Evolutionary conservation across 2,888 invertebrate genomes (phyloP), one percentile per base, ranked within the genome.

Genomic region (Melanchra persicariae): DNA sequence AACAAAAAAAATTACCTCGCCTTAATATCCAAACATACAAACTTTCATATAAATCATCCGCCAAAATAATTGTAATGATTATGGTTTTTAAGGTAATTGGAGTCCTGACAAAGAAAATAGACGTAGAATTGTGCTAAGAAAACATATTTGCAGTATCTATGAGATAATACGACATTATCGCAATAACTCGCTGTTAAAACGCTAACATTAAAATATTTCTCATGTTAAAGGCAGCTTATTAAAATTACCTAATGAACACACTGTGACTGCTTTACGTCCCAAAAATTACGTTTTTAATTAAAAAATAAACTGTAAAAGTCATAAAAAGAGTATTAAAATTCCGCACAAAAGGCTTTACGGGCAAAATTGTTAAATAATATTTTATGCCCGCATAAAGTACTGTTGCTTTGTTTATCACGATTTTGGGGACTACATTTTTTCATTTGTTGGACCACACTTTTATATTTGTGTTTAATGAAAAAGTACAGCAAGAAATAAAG

Each of bases 241-340:
- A 10, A 37, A 34, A 68, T 37, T 19, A 9, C n/a, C 26, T 26
- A 74, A 74, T 70, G 10, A 63, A 70, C 57, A 61, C 17, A 34
- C 4, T 47, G 37, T n/a, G 26, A 19, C 49, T 26, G 61, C 17
- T 61, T 61, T 51, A 30, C 24, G 30, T 52, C 1, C 37, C n/a
- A 30, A 52, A 77, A 45, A 19, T 52, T 49, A 52, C 30, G 5
- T 40, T 77, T 76, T 77, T 62, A 77, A 74, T 77, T 70, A 59
- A 75, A 74, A 66, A 54, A 45, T 51, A 24, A 55, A 75, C 49
- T 64, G 62, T 12, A 17, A 49, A 62, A 54, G 47, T 37, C 52
- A 63, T 63, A 70, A 70, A 77, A 77, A 51, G 59, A 43, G 34
- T 70, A 45, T 70, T 70, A 51, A 51, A 77, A 37, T 70, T 30